Percentiles rank a stretch among this genome's conserved stretches.
Evolutionary conservation across 1,140 invertebrate species (phyloP).

Genomic region (Papilio machaon): DNA sequence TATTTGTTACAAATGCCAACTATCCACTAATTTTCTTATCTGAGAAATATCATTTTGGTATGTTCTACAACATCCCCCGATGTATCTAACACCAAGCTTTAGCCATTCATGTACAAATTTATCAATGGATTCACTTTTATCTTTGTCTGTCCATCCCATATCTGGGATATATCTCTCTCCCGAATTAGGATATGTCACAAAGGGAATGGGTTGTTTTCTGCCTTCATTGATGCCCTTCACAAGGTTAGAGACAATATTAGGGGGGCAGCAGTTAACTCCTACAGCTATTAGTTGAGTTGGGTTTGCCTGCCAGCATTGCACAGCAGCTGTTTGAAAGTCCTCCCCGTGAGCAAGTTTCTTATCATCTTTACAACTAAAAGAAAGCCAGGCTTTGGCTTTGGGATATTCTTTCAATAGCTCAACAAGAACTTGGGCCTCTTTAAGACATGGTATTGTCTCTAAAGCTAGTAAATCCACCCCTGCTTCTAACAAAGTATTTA

Average conservation of each 20-base stretch:
- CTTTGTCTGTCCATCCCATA: constrained; percentile 83
- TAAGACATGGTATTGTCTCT: constrained; percentile 93
- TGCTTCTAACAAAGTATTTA: constrained; percentile 87
- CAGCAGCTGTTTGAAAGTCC: constrained; percentile 82
- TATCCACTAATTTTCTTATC: constrained; percentile 75
- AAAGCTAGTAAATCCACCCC: constrained; percentile 92
- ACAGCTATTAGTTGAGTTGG: constrained; percentile 85
- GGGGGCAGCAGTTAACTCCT: constrained; percentile 88
- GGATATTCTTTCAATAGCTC: constrained; percentile 89
- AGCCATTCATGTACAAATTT: constrained; percentile 87
- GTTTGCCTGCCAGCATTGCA: constrained; percentile 79
- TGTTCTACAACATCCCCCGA: constrained; percentile 92
- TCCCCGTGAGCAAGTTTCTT: constrained; percentile 84
- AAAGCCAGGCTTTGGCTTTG: constrained; percentile 88
- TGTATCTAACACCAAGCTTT: constrained; percentile 85
- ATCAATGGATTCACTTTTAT: constrained; percentile 81
- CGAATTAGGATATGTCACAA: constrained; percentile 88
- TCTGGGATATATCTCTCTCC: constrained; percentile 82
- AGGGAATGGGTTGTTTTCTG: constrained; percentile 65
- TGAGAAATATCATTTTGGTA: constrained; percentile 84
- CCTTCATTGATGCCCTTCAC: constrained; percentile 79
- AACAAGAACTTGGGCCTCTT: constrained; percentile 90
- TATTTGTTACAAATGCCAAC: constrained; percentile 57
- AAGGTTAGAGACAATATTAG: constrained; percentile 82
- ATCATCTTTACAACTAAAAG: constrained; percentile 88